Percentiles rank a stretch among this genome's conserved stretches.
Evolutionary conservation across 92 coral and sea anemone species (phyloP).

Genomic region (Pocillopora grandis): DNA sequence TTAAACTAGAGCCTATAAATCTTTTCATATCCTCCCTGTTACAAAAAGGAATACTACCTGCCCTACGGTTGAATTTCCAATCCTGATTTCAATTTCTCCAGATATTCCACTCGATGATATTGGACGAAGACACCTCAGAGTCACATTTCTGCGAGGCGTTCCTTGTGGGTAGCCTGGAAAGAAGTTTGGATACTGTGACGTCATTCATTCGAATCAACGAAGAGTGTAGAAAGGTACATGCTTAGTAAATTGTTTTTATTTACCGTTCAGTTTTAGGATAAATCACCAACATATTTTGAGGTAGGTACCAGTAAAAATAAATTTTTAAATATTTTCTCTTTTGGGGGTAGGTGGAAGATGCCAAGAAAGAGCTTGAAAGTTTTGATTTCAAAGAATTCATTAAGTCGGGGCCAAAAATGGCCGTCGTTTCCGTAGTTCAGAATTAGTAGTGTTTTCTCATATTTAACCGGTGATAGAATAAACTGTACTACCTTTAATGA

Average conservation of each 20-base stretch:
- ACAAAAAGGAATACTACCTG: background rate
- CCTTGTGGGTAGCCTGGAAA: background rate
- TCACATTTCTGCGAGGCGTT: conserved; percentile 38
- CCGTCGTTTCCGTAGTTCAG: no score
- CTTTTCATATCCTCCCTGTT: background rate
- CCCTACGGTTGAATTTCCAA: background rate
- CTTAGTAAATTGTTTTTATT: background rate
- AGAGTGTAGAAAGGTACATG: background rate
- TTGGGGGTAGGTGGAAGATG: background rate
- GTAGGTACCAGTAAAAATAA: conserved; percentile 35
- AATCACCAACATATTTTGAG: conserved; percentile 19
- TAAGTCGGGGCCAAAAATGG: background rate
- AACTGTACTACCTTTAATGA: no score
- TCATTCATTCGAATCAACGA: background rate
- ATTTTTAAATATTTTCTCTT: conserved; percentile 2
- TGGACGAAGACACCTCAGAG: background rate
- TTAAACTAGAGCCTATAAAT: background rate
- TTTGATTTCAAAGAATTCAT: background rate
- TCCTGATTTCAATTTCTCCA: background rate
- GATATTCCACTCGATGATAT: background rate
- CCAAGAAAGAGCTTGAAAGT: no score
- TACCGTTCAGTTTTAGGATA: background rate
- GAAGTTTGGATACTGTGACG: conserved; percentile 21
- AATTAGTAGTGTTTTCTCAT: no score
- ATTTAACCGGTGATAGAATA: no score